Percentiles rank a stretch among this genome's conserved stretches.
Evolutionary conservation across 1,140 invertebrate species (phyloP).

Genomic region (Drusus annulatus): DNA sequence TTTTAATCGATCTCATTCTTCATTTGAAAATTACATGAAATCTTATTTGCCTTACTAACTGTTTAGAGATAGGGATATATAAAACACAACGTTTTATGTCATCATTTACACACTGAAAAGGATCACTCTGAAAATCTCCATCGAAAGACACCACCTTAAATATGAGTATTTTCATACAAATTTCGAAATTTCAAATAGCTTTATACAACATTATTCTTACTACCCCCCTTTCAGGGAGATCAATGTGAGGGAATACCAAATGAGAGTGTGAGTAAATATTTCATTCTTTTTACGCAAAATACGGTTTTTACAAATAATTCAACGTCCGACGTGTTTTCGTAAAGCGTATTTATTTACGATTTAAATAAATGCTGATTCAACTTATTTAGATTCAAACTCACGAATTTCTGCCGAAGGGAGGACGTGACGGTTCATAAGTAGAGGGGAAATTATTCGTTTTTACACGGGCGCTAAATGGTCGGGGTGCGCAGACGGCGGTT

Average conservation of each 20-base stretch:
- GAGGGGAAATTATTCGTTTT: constrained; percentile 32
- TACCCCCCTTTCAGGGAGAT: not conserved
- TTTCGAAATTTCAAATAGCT: constrained; percentile 15
- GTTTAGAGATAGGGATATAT: too few relatives aligned
- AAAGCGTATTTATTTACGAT: constrained; percentile 24
- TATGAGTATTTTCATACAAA: not conserved
- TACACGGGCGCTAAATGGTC: constrained; percentile 13
- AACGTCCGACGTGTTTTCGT: constrained; percentile 26
- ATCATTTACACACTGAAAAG: not conserved
- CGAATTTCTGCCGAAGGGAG: constrained; percentile 15
- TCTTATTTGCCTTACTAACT: too few relatives aligned
- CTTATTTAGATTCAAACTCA: constrained; percentile 26
- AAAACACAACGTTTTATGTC: too few relatives aligned
- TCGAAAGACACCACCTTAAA: not conserved
- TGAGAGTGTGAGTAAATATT: constrained; percentile 7
- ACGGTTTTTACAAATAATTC: constrained; percentile 33
- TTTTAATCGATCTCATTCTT: too few relatives aligned
- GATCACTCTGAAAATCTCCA: not conserved
- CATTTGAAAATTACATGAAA: too few relatives aligned
- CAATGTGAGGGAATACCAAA: constrained; percentile 27
- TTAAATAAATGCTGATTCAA: constrained; percentile 38
- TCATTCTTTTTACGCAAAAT: constrained; percentile 15
- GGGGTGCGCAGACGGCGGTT: too few relatives aligned
- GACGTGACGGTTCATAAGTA: constrained; percentile 31
- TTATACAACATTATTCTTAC: constrained; percentile 22